phyloP scores from a whole-genome alignment of 2,888 invertebrate species.

The Pyralis farinalis region DNA sequence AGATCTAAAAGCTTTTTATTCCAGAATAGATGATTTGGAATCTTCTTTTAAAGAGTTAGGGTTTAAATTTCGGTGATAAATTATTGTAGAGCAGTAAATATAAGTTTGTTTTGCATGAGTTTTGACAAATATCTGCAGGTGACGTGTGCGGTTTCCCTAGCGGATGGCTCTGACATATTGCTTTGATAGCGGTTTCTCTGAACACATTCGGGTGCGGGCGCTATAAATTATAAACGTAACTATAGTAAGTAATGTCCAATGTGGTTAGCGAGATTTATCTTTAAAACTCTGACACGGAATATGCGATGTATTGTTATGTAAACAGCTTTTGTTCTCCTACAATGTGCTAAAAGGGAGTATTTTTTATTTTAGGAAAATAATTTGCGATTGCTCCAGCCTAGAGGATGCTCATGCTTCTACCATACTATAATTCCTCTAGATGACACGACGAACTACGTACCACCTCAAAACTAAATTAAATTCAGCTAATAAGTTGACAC shows the following conservation, averaged over 20 bases:
- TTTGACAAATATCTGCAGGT: slow-evolving; percentile 80
- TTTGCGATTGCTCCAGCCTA: too few species aligned
- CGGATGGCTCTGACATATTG: slow-evolving; percentile 75
- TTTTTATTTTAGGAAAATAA: slow-evolving; percentile 7
- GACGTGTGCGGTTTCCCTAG: slow-evolving; percentile 65
- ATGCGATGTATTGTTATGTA: neutral
- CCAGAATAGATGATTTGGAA: slow-evolving; percentile 2
- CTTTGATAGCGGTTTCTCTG: slow-evolving; percentile 60
- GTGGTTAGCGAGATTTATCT: slow-evolving; percentile 3
- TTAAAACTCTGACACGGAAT: neutral
- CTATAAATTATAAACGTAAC: slow-evolving; percentile 56
- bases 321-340: slow-evolving; percentile 2
- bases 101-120: slow-evolving; percentile 50
- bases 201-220: slow-evolving; percentile 48
- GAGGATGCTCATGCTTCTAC: too few species aligned
- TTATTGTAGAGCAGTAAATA: slow-evolving; percentile 18
- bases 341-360: slow-evolving; percentile 1
- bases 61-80: slow-evolving; percentile 24
- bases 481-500: too few species aligned
- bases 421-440: too few species aligned
- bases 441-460: too few species aligned
- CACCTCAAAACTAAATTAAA: too few species aligned
- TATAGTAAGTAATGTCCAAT: slow-evolving; percentile 26
- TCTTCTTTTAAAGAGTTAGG: slow-evolving; percentile 20
- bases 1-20: slow-evolving; percentile 27